Conservation (phyloP, 2,797 vertebrate species). For the Mormyrops boulengeri region DNA sequence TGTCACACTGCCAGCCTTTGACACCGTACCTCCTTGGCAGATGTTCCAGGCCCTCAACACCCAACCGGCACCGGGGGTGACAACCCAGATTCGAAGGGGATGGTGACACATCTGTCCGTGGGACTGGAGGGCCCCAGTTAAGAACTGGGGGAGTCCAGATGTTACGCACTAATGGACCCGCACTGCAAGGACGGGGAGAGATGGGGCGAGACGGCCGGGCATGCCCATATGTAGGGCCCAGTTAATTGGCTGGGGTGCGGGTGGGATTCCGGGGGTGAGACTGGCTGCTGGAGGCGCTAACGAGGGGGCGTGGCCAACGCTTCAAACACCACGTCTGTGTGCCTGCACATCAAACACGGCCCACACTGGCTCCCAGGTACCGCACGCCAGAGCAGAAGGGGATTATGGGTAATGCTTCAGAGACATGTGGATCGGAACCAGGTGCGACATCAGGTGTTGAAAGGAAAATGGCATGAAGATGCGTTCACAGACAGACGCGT, state of each 20-base stretch:
- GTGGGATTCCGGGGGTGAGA: neutral
- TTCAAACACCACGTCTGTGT: neutral
- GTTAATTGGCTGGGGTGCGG: neutral
- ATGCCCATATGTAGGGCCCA: neutral
- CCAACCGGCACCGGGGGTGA: neutral
- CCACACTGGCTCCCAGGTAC: neutral
- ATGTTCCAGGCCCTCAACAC: neutral
- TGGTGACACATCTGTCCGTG: slow-evolving; percentile 7
- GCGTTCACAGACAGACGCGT: neutral
- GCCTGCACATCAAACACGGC: slow-evolving; percentile 12
- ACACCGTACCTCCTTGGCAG: neutral
- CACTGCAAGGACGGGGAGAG: neutral
- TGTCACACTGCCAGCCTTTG: neutral
- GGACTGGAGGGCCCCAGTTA: neutral
- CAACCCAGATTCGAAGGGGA: neutral
- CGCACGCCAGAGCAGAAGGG: neutral
- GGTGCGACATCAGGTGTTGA: neutral
- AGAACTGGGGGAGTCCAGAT: neutral
- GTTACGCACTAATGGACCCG: neutral
- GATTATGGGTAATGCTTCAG: neutral
- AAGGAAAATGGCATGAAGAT: neutral
- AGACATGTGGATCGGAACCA: neutral
- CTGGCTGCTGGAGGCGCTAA: neutral
- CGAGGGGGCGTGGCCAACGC: neutral
- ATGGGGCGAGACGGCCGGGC: neutral